A percentile compares a stretch with the other conserved stretches of the same genome.
Evolutionary conservation across 2,113 vertebrate genomes (phyloP).

Genomic region (Cottus gobio): DNA sequence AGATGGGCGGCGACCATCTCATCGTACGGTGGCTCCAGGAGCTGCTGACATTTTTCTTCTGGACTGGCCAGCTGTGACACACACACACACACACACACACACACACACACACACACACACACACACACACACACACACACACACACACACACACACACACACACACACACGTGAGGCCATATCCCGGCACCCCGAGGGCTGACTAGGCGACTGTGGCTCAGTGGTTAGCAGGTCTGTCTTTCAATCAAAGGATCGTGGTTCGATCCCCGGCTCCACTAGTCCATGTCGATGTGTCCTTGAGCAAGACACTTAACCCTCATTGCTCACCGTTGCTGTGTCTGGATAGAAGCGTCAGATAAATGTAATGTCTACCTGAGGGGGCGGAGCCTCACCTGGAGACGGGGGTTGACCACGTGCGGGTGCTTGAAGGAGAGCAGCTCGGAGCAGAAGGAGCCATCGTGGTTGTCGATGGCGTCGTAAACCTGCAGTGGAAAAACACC

Average conservation of each 20-base stretch:
- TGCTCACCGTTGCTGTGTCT: too few relatives aligned
- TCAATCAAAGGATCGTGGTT: too few relatives aligned
- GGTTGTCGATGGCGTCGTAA: constrained; percentile 90
- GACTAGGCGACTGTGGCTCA: too few relatives aligned
- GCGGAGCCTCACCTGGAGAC: constrained; percentile 88
- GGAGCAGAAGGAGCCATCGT: constrained; percentile 88
- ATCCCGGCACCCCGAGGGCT: too few relatives aligned
- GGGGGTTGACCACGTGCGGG: constrained; percentile 94
- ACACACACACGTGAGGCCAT: constrained; percentile 15
- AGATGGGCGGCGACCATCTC: constrained; percentile 98
- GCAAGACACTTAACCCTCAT: too few relatives aligned
- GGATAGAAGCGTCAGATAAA: too few relatives aligned
- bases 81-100: constrained; percentile 25
- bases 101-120: constrained; percentile 20
- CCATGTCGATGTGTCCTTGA: too few relatives aligned
- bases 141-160: constrained; percentile 28
- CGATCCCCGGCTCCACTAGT: too few relatives aligned
- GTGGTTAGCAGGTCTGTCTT: too few relatives aligned
- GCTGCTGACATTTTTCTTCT: constrained; percentile 98
- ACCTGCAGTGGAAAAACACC: constrained; percentile 79
- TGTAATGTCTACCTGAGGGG: neutral
- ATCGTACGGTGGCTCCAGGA: constrained; percentile 94
- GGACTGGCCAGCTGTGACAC: constrained; percentile 89
- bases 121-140: constrained; percentile 21
- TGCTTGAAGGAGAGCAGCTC: constrained; percentile 97